A percentile compares a stretch with the other conserved stretches of the same genome.
Conservation (phyloP, 2,888 invertebrate species). For the Nesidiocoris tenuis region DNA sequence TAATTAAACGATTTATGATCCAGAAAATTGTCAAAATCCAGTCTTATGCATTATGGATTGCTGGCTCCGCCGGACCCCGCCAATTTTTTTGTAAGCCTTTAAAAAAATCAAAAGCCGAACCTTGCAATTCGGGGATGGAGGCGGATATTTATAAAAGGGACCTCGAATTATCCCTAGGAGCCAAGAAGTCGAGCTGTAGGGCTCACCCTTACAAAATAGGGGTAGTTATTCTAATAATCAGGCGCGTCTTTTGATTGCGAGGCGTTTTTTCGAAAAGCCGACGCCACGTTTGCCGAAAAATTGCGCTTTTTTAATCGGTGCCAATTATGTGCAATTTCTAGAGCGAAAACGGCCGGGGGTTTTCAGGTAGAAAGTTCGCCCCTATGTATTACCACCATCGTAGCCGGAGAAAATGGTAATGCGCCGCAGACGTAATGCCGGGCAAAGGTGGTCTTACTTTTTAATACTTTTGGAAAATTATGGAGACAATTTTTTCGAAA, state of each 20-base stretch:
- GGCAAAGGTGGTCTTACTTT: no score
- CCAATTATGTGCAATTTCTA: slow-evolving; percentile 26
- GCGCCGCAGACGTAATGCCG: no score
- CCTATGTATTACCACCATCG: no score
- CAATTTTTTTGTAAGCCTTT: not conserved
- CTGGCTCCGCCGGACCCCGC: not conserved
- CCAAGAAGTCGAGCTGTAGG: not conserved
- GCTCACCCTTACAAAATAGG: not conserved
- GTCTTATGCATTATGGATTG: not conserved
- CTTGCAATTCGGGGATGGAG: not conserved
- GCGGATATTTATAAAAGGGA: not conserved
- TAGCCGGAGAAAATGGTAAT: no score
- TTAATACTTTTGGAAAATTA: no score
- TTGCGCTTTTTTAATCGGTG: slow-evolving; percentile 21
- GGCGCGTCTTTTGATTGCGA: not conserved
- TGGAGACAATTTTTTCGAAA: no score
- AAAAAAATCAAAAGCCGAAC: not conserved
- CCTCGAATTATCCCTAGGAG: not conserved
- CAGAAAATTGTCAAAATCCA: not conserved
- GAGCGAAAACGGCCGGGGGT: not conserved
- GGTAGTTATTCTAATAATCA: not conserved
- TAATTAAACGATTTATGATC: not conserved
- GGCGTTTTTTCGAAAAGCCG: not conserved
- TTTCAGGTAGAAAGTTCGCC: not conserved
- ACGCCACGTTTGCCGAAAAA: not conserved